These are phyloP conservation scores for Phrynosoma platyrhinos DNA, from an alignment of 2,113 vertebrate genomes.

Conservation along the genomic window DNA sequence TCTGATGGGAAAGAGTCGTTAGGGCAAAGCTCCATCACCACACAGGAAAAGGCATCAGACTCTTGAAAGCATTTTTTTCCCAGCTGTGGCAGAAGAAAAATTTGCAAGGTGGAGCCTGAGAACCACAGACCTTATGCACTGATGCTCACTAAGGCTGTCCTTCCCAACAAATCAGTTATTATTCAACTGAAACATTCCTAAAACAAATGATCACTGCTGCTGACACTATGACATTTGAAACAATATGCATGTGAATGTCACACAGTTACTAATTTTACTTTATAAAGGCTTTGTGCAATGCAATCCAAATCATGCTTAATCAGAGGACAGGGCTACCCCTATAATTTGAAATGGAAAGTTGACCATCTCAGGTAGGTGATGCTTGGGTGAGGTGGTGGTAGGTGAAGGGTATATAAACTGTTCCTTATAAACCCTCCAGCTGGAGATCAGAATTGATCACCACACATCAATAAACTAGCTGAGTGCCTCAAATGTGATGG, in stretches of 20 bases:
- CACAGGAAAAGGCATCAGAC: conserved; percentile 81
- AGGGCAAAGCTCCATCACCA: conserved; percentile 79
- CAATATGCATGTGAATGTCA: conserved; percentile 32
- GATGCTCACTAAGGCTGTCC: conserved; percentile 44
- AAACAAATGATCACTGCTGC: not conserved
- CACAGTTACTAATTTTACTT: not conserved
- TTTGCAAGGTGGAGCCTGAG: conserved; percentile 70
- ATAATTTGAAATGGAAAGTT: not conserved
- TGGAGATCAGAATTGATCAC: not conserved
- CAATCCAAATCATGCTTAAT: not conserved
- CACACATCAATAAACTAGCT: too few relatives aligned
- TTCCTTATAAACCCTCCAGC: not conserved
- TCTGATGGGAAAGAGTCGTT: conserved; percentile 93
- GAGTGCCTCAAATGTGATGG: not conserved
- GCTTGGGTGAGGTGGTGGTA: not conserved
- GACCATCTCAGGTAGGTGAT: not conserved
- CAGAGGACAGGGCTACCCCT: not conserved
- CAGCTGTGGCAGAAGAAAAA: conserved; percentile 78
- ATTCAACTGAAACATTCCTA: conserved; percentile 36
- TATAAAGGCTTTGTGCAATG: not conserved
- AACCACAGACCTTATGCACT: conserved; percentile 62
- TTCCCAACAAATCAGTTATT: conserved; percentile 41
- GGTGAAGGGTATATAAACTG: not conserved
- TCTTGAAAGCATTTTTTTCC: conserved; percentile 79
- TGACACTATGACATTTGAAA: conserved; percentile 38